phyloP scores from a whole-genome alignment of 2,888 invertebrate species.

The Germaria angustata region DNA sequence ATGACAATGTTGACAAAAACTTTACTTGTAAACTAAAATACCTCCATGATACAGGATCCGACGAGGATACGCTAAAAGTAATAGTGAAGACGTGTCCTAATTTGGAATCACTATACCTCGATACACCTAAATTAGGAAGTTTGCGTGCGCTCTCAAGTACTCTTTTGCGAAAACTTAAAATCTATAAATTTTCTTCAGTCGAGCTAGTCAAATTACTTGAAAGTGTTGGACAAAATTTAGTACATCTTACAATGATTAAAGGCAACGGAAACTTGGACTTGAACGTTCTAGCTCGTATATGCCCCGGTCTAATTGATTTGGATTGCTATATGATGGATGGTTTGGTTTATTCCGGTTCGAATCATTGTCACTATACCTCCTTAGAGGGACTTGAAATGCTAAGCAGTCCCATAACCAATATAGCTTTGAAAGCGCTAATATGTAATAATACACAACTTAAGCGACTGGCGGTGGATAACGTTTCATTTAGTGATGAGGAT shows the following conservation, averaged over 20 bases:
- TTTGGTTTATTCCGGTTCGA: constrained; percentile 80
- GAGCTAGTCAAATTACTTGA: constrained; percentile 83
- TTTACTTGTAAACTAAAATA: constrained; percentile 85
- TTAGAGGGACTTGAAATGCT: constrained; percentile 85
- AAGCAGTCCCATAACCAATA: constrained; percentile 83
- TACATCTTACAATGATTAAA: constrained; percentile 83
- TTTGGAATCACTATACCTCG: constrained; percentile 84
- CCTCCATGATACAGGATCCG: constrained; percentile 85
- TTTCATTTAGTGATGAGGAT: constrained; percentile 85
- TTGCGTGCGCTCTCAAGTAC: constrained; percentile 72
- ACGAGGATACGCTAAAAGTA: constrained; percentile 82
- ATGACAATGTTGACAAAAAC: constrained; percentile 81
- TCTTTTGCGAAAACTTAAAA: constrained; percentile 82
- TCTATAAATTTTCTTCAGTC: constrained; percentile 83
- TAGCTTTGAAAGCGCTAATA: constrained; percentile 83
- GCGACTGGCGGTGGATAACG: constrained; percentile 84
- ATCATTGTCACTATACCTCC: constrained; percentile 82
- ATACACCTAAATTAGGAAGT: constrained; percentile 82
- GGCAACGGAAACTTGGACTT: constrained; percentile 83
- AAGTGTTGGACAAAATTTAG: constrained; percentile 81
- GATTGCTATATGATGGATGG: constrained; percentile 86
- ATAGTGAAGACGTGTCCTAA: constrained; percentile 83
- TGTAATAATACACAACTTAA: constrained; percentile 83
- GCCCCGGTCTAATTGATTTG: constrained; percentile 83
- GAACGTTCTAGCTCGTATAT: constrained; percentile 82